phyloP scores from a whole-genome alignment of 2,113 vertebrate species.

The Corvus moneduloides region DNA sequence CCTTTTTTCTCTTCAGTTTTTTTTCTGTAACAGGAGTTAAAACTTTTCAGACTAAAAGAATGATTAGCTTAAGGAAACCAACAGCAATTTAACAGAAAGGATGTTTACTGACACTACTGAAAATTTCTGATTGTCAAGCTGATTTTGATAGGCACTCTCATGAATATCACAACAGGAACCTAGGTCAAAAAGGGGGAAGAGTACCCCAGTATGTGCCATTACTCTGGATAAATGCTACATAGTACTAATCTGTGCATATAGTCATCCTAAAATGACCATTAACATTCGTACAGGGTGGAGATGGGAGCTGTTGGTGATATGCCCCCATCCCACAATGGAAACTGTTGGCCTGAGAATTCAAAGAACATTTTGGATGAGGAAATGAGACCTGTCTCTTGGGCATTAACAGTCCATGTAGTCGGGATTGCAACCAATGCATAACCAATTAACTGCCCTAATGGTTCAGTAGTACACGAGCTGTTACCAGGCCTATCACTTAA shows the following conservation, averaged over 20 bases:
- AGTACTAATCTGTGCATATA: neutral
- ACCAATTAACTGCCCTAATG: neutral
- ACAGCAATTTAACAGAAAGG: neutral
- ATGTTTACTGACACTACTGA: neutral
- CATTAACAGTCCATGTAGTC: neutral
- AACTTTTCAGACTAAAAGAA: conserved; percentile 58
- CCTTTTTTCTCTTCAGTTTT: conserved; percentile 47
- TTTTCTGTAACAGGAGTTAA: conserved; percentile 34
- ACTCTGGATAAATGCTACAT: neutral
- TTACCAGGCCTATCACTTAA: neutral
- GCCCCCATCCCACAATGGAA: neutral
- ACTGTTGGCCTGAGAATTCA: neutral
- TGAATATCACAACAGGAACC: neutral
- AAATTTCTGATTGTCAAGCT: neutral
- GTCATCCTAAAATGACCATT: neutral
- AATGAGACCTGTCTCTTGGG: neutral
- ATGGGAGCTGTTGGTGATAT: neutral
- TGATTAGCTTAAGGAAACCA: conserved; percentile 36
- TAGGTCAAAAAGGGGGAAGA: neutral
- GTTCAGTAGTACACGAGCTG: neutral
- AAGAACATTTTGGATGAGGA: neutral
- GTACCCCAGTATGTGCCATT: neutral
- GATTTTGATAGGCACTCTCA: neutral
- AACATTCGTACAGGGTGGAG: neutral
- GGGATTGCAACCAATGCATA: neutral